Percentiles rank a stretch among this genome's conserved stretches.
Evolutionary conservation across 64 coral and sea anemone genomes (phyloP).

Genomic region (Pachyseris speciosa): DNA sequence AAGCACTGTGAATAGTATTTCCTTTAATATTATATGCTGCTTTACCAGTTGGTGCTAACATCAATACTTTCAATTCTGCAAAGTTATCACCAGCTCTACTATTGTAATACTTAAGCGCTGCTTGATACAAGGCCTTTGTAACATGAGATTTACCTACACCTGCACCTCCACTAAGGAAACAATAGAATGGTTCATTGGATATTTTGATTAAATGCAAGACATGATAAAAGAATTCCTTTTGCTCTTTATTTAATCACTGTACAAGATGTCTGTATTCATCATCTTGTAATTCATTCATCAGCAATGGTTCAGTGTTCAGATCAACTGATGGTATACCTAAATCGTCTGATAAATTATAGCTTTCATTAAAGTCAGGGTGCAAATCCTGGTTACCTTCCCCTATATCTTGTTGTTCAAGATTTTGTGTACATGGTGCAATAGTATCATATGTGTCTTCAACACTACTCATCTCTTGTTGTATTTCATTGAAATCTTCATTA

Average conservation of each 20-base stretch:
- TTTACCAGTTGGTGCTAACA: conserved; percentile 62
- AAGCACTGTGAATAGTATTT: conserved; percentile 21
- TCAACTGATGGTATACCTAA: conserved; percentile 47
- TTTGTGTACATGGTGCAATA: too few relatives aligned
- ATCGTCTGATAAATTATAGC: conserved; percentile 48
- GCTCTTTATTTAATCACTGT: conserved; percentile 47
- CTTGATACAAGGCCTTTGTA: conserved; percentile 1
- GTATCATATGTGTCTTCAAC: conserved; percentile 16
- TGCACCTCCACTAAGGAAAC: neutral
- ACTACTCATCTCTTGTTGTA: conserved; percentile 54
- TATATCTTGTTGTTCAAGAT: too few relatives aligned
- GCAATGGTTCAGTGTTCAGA: conserved; percentile 22
- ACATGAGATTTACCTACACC: neutral
- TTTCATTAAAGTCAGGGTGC: too few relatives aligned
- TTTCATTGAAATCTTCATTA: too few relatives aligned
- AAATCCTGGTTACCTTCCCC: too few relatives aligned
- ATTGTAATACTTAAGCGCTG: conserved; percentile 5
- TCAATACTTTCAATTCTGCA: conserved; percentile 39
- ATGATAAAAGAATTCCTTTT: conserved; percentile 65
- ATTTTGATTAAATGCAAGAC: conserved; percentile 47
- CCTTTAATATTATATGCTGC: conserved; percentile 71
- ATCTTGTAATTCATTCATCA: conserved; percentile 64
- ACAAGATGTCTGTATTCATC: conserved; percentile 36
- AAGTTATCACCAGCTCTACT: neutral
- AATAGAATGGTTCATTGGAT: neutral